Evolutionary conservation across 2,888 invertebrate species (phyloP), one percentile per base, ranked within the genome.

Genomic region (Trichogramma evanescens): DNA sequence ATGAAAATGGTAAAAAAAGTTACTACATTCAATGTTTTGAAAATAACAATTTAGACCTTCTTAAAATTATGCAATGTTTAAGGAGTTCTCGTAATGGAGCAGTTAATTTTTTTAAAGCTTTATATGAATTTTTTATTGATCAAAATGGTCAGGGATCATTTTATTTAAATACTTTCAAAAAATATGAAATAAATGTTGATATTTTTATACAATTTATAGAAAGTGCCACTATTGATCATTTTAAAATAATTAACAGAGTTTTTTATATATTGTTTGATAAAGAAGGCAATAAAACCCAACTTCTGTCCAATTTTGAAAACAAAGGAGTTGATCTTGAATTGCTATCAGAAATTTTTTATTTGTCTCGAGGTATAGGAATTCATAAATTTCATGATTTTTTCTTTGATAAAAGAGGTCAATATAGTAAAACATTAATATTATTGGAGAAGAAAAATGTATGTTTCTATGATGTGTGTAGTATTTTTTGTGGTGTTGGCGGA

Each of bases 1-100:
- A 70, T 69, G 59, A 68, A 66, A 65, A 43, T 58, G 73, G 72
- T 66, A 71, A 66, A 40, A 72, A 63, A 68, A 73, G 69, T 62
- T 50, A 67, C 50, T 72, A 72, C 69, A 26, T 26, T 26, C 26
- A 26, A 26, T 26, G 26, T 26, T 26, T 26, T 26, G 26, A 26
- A 26, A 26, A 26, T 26, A 26, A 26, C 26, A 26, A 26, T 26
- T 26, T 26, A 26, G 26, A 26, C 26, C 26, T 26, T 26, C 26
- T 26, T 26, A 26, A 26, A 26, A 26, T 26, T 26, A 26, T 26
- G 26, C 26, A 26, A 26, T 26, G 26, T 26, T 26, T 26, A 26
- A 26, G 26, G 26, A 26, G 26, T 2, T 26, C 26, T 26, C 26
- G 26, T 26, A 26, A 26, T 26, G 26, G 26, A 26, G 26, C 26